Conservation (phyloP, 35 echinoderm and acorn worm genomes). For the Stichopus chloronotus region DNA sequence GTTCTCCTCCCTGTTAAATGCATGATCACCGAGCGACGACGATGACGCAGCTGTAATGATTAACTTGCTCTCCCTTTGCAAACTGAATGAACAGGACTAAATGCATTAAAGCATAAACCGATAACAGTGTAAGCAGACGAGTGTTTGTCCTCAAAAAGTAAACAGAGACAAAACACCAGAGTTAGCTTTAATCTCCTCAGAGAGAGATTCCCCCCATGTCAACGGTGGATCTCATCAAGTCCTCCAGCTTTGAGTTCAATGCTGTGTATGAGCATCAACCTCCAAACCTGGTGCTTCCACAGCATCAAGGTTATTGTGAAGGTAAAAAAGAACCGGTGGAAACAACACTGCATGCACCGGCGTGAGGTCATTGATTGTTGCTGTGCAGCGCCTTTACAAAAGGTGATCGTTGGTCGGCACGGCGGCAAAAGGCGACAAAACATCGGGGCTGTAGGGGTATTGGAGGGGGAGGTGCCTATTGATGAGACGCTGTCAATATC, state of each 20-base stretch:
- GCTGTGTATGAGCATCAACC: background rate
- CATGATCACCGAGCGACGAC: no score
- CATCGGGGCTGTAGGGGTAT: background rate
- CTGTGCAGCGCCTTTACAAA: background rate
- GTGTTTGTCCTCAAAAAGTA: no score
- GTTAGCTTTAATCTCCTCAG: no score
- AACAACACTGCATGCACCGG: background rate
- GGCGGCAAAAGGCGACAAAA: background rate
- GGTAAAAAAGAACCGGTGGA: background rate
- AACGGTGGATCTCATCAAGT: no score
- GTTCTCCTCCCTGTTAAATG: no score
- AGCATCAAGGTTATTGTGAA: background rate
- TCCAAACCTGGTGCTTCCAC: background rate
- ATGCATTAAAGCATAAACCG: no score
- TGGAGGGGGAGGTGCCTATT: background rate
- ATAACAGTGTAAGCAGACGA: no score
- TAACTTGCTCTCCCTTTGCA: no score
- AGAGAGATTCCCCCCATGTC: no score
- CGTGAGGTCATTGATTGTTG: background rate
- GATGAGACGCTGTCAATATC: background rate
- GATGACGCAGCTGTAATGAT: no score
- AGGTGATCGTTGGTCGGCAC: background rate
- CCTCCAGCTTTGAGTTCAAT: background rate
- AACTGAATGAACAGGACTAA: no score
- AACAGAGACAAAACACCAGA: no score